phyloP scores from a whole-genome alignment of 2,113 vertebrate genomes.

The Morone saxatilis region DNA sequence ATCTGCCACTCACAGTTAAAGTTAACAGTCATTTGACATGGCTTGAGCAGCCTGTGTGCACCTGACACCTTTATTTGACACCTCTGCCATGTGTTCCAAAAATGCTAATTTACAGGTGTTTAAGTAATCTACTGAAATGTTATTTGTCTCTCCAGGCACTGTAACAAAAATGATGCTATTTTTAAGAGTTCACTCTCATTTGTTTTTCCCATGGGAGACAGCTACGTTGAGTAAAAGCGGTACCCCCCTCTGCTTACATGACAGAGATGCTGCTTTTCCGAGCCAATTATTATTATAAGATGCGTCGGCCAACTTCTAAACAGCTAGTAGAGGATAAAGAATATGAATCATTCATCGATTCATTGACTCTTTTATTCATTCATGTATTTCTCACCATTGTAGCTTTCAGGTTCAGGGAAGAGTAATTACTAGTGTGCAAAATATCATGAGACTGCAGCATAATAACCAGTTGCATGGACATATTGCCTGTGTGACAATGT shows the following conservation, averaged over 20 bases:
- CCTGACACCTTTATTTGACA: constrained; percentile 67
- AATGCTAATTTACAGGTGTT: constrained; percentile 88
- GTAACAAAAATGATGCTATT: constrained; percentile 71
- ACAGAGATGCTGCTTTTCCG: constrained; percentile 45
- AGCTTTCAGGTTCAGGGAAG: neutral
- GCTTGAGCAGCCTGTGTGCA: constrained; percentile 55
- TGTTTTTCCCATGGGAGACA: constrained; percentile 67
- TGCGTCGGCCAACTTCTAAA: constrained; percentile 32
- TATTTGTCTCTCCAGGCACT: constrained; percentile 77
- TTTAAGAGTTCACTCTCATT: constrained; percentile 80
- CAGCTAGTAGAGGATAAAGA: constrained; percentile 9
- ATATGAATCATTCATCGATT: constrained; percentile 33
- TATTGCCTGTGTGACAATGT: neutral
- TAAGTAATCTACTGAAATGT: constrained; percentile 85
- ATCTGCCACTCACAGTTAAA: constrained; percentile 53
- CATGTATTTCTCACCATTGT: constrained; percentile 15
- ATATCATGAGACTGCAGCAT: constrained; percentile 22
- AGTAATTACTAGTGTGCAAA: neutral
- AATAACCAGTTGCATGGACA: neutral
- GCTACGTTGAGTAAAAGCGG: constrained; percentile 71
- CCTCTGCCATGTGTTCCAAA: constrained; percentile 79
- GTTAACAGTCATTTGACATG: constrained; percentile 56
- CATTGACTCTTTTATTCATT: constrained; percentile 30
- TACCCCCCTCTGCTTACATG: constrained; percentile 19
- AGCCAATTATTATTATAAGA: constrained; percentile 43